Conservation (phyloP, 2,888 invertebrate species). For the Sarcophaga rosellei region DNA sequence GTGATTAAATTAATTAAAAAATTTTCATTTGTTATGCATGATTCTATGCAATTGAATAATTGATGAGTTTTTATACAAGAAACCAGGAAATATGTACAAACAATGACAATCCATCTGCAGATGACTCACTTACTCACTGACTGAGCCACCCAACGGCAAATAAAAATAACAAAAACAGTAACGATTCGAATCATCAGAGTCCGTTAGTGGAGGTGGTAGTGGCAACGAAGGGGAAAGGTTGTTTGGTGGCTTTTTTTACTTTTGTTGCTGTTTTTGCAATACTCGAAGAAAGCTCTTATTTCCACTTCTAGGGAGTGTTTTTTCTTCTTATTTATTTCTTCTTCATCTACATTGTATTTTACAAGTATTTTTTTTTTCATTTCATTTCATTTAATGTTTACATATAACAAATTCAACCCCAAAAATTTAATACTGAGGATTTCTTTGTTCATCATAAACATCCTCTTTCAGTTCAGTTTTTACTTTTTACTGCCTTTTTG, state of each 20-base stretch:
- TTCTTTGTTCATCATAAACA: constrained; percentile 56
- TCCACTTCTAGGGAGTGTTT: constrained; percentile 46
- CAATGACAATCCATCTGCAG: constrained; percentile 30
- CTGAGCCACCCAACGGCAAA: constrained; percentile 38
- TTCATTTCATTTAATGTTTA: constrained; percentile 16
- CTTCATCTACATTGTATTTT: background rate
- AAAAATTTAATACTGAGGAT: constrained; percentile 38
- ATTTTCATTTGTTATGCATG: constrained; percentile 11
- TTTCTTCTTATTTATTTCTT: constrained; percentile 25
- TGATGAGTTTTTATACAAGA: constrained; percentile 22
- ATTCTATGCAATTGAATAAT: constrained; percentile 37
- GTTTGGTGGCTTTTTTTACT: constrained; percentile 52
- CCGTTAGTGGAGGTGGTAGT: constrained; percentile 12
- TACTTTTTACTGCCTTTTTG: background rate
- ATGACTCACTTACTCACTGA: constrained; percentile 56
- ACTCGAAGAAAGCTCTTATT: constrained; percentile 40
- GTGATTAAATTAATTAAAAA: constrained; percentile 81
- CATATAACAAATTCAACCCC: constrained; percentile 50
- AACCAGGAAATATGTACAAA: constrained; percentile 38
- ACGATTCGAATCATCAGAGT: background rate
- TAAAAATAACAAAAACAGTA: constrained; percentile 6
- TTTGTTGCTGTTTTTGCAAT: constrained; percentile 39
- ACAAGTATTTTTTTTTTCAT: background rate
- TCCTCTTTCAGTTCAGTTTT: background rate
- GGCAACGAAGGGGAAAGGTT: constrained; percentile 41